Base-by-base conservation (phyloP, 2,797 vertebrate genomes). In the Crax fasciolata region DNA sequence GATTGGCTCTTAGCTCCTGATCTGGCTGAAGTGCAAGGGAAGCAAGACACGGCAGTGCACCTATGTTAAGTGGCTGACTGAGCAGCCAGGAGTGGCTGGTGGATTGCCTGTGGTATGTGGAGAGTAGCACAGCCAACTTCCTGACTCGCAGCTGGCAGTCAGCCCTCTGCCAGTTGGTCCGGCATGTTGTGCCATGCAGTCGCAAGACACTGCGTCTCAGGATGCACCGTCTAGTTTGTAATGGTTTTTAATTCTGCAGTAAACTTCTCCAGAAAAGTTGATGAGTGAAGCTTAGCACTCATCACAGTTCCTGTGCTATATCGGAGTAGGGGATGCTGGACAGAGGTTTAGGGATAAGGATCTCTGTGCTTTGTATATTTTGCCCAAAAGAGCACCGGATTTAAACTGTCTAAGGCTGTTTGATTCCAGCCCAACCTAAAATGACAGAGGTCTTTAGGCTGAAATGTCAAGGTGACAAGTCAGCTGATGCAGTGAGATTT, bases 271-370 rank as follows among this genome's bases (percentile, higher is more conserved):
- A 58, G 67, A 52, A 72, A 74, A 41, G 44, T 20, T 46, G 28
- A 61, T 24, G 21, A 80, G 48, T 11, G 21, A 39, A 84, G 44
- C 39, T 44, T 61, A 61, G 57, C 38, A 55, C 39, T 58, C 61
- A 14, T 44, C 91, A 54, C 27, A 63, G 5, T 62, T 39, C 23
- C 15, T 86, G 55, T 1, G 1, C 11, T 3, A 12, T 39, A 35
- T 30, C 23, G 28, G 13, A 63, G 61, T 17, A 63, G 39, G 39
- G 39, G 41, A 27, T 13, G 23, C n/a, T 58, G 55, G 39, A 38
- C 44, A 52, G 66, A 63, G 8, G 3, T 93, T 96, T 94, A 75
- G 85, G 61, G 85, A 44, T 87, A 72, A 92, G 74, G 28, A 67
- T 94, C 65, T 85, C 84, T 70, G 12, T 83, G 41, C 13, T 61